Base-by-base conservation (phyloP, 2,113 vertebrate genomes). In the Salvator merianae region DNA sequence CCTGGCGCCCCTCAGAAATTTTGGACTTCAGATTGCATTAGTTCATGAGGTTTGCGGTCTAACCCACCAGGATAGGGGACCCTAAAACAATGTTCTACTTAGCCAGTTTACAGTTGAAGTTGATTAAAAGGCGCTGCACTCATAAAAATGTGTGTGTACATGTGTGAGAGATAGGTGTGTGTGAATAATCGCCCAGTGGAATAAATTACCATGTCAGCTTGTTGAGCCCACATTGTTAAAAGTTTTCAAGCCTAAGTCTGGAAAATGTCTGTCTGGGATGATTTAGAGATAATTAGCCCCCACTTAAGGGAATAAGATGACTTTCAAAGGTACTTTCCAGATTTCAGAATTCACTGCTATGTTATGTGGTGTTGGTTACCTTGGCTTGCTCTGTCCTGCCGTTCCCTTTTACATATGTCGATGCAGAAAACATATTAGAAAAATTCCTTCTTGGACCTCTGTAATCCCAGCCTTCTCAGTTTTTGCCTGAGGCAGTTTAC, bases 261-360 rank as follows among this genome's bases (percentile, higher is more conserved):
- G 75, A 84, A 78, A 71, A 66, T 2, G 20, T 78, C 83, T 84
- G 75, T 32, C 75, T 63, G 75, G 66, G 75, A 78, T 78, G 83
- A 84, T 78, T 84, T 84, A 84, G 75, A 43, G 34, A 71, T 78
- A 84, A 84, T 78, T 78, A 84, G 68, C 32, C 68, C 38, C 66
- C 53, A 78, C 83, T 71, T 70, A 78, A 59, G 66, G 83, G 68
- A 84, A 69, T 78, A 78, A 70, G 34, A 71, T 77, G 53, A 50
- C 75, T 84, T 78, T 62, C 78, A 78, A 68, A 84, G 76, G 36
- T 59, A 28, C 28, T 59, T 71, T 70, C 83, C 66, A 78, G 83
- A 59, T 43, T 84, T 59, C 34, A 62, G 20, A 43, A 9, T 40
- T 26, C 36, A 34, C 28, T 40, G 50, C 66, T 71, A 24, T 74